Evolutionary conservation across 2,113 vertebrate species (phyloP), one percentile per base, ranked within the genome.

Genomic region (Phaetusa simplex): DNA sequence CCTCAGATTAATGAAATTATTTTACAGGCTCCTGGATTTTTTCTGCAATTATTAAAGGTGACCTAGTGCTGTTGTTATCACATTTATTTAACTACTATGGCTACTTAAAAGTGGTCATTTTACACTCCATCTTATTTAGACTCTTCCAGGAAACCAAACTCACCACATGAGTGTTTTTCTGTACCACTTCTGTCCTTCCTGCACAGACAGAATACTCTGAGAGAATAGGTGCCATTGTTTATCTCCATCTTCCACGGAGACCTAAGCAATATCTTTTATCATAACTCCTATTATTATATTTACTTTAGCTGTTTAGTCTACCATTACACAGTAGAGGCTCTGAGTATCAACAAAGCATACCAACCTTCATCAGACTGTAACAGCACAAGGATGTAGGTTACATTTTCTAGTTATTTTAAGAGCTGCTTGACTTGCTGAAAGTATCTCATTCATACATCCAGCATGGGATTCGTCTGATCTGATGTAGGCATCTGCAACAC

Each of bases 361-460:
- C 45, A 93, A 43, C 14, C 9, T 66, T 90, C 53, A 34, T 72
- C 56, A 93, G 65, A 45, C 49, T 70, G 69, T 19, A 96, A 82
- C 70, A 85, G 70, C 56, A 82, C 66, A 83, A 81, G 32, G 74
- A 58, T 58, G 20, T 45, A 66, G 43, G 36, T 93, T 90, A 80
- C 71, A 94, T 93, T 96, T 45, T 86, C 7, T 17, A 26, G 66
- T 66, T 96, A 90, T 95, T 94, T 96, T 92, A 80, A 66, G 67
- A 94, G 62, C 58, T 80, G 71, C 42, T 86, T 90, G 62, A 43
- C 82, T 93, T 90, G 67, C 79, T 77, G 79, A 70, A 76, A 1
- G 4, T 73, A 40, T 58, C 22, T 92, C 32, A 14, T 70, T 92
- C 1, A 47, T 53, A 55, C 49, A 56, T 61, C 38, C 58, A 80